Conservation (phyloP, 92 coral and sea anemone genomes). For the Zoanthus sociatus region DNA sequence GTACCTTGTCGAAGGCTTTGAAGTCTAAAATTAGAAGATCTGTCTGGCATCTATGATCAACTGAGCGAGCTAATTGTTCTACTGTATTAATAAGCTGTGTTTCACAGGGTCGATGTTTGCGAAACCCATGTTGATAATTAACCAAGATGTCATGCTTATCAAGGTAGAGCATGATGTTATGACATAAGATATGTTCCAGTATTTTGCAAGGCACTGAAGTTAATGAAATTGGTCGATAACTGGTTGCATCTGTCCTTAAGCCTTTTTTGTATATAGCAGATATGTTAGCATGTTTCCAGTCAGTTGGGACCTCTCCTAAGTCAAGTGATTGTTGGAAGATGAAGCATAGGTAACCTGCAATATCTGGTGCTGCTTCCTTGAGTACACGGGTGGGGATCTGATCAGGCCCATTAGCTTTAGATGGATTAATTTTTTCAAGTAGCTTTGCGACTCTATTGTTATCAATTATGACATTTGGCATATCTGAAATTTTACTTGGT, state of each 20-base stretch:
- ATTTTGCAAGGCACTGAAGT: not conserved
- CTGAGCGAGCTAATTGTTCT: no score
- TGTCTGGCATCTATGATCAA: not conserved
- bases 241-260: not conserved
- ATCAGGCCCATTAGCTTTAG: no score
- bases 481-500: constrained; percentile 33
- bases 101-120: not conserved
- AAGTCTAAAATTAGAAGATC: not conserved
- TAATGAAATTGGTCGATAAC: not conserved
- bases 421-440: not conserved
- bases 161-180: not conserved
- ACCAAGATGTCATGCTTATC: not conserved
- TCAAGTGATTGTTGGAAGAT: constrained; percentile 52
- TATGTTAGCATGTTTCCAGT: constrained; percentile 53
- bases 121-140: not conserved
- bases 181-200: not conserved
- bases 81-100: no score
- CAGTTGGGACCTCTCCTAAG: constrained; percentile 38
- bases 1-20: not conserved
- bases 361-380: constrained; percentile 36
- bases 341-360: constrained; percentile 28
- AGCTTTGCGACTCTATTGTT: constrained; percentile 29
- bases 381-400: no score
- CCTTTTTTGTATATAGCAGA: constrained; percentile 31
- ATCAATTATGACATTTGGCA: constrained; percentile 27